Evolutionary conservation across 1,140 invertebrate genomes (phyloP).

Genomic region (Rhagoletis pomonella): DNA sequence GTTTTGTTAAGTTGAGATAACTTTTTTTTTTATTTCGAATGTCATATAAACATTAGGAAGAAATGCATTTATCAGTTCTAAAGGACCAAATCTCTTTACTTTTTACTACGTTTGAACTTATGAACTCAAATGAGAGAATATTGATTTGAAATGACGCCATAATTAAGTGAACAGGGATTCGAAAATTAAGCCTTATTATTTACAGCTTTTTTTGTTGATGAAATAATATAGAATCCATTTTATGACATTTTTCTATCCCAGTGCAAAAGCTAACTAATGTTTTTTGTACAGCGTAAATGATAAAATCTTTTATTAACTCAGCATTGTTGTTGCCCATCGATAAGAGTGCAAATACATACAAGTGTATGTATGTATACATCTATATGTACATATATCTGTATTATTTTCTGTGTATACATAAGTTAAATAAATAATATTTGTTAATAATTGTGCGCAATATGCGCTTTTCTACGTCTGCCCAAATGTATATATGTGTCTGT

Average conservation of each 20-base stretch:
- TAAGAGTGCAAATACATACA: not conserved
- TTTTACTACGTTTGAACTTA: too few species aligned
- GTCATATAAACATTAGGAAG: too few species aligned
- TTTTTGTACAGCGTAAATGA: not conserved
- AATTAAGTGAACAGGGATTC: too few species aligned
- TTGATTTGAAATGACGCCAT: too few species aligned
- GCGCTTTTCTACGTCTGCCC: not conserved
- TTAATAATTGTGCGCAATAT: conserved; percentile 7
- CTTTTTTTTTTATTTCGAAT: too few species aligned
- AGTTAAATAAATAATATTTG: not conserved
- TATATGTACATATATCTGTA: too few species aligned
- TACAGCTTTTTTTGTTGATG: not conserved
- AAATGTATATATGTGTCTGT: not conserved
- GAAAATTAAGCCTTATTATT: not conserved
- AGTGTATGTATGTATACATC: too few species aligned
- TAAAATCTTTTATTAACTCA: not conserved
- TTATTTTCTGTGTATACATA: not conserved
- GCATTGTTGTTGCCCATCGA: not conserved
- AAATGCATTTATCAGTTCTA: too few species aligned
- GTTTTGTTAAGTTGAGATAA: too few species aligned
- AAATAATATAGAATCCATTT: not conserved
- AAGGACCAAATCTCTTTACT: too few species aligned
- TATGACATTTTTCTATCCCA: not conserved
- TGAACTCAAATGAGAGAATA: too few species aligned
- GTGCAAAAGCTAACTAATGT: not conserved